These are phyloP conservation scores for Paratilapia polleni DNA, from an alignment of 2,113 vertebrate genomes.

Conservation along the genomic window DNA sequence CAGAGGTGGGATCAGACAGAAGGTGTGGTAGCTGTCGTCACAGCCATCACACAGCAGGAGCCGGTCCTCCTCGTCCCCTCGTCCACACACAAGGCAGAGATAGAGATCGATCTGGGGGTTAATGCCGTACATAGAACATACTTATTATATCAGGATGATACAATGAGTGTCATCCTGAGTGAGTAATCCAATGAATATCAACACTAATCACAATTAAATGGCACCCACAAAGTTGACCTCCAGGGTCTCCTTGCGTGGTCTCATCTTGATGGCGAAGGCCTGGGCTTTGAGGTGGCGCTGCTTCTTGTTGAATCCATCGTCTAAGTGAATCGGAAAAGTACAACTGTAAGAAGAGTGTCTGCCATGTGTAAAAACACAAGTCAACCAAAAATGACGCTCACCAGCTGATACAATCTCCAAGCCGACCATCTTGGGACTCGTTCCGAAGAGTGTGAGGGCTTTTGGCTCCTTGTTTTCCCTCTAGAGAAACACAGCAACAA, in stretches of 20 bases:
- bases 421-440: constrained; percentile 91
- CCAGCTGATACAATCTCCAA: constrained; percentile 85
- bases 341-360: accelerated
- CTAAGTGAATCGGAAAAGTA: constrained; percentile 33
- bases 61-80: constrained; percentile 92
- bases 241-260: constrained; percentile 93
- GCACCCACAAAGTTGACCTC: constrained; percentile 96
- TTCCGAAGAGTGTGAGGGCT: constrained; percentile 90
- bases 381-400: constrained; percentile 40
- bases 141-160: too few relatives aligned
- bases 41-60: constrained; percentile 96
- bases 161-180: background rate
- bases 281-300: constrained; percentile 88
- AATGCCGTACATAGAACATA: background rate
- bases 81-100: constrained; percentile 94
- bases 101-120: constrained; percentile 91
- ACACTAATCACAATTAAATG: background rate
- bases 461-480: constrained; percentile 91
- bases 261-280: constrained; percentile 96
- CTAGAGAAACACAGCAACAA: constrained; percentile 53
- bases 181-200: background rate
- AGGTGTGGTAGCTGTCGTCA: constrained; percentile 98
- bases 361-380: background rate
- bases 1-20: constrained; percentile 94
- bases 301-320: constrained; percentile 80